phyloP scores from a whole-genome alignment of 64 coral and sea anemone genomes.

The Montipora cactus region DNA sequence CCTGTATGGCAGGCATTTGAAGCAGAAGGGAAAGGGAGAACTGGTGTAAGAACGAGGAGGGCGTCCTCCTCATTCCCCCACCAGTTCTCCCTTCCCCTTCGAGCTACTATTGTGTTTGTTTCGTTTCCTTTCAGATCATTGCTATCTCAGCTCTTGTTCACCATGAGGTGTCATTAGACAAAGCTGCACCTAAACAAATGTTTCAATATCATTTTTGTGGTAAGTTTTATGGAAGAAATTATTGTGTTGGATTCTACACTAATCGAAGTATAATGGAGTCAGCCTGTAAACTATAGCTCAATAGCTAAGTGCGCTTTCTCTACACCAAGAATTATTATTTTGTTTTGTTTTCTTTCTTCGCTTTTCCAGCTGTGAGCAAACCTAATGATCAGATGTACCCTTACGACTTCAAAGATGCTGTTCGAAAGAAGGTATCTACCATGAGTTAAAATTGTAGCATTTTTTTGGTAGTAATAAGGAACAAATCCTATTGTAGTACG shows the following conservation, averaged over 20 bases:
- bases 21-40: too few species aligned
- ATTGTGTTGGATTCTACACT: too few species aligned
- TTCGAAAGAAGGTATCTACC: slow-evolving; percentile 75
- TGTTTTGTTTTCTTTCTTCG: background rate
- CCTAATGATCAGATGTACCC: slow-evolving; percentile 93
- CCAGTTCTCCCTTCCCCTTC: too few species aligned
- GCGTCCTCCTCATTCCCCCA: too few species aligned
- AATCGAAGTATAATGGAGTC: too few species aligned
- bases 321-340: too few species aligned
- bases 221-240: slow-evolving; percentile 15
- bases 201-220: slow-evolving; percentile 97
- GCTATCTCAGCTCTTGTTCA: slow-evolving; percentile 88
- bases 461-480: background rate
- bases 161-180: slow-evolving; percentile 82
- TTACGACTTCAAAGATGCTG: slow-evolving; percentile 90
- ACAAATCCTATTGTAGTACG: too few species aligned
- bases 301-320: too few species aligned
- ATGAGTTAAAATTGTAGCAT: background rate
- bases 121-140: slow-evolving; percentile 39
- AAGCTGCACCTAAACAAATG: slow-evolving; percentile 90
- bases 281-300: too few species aligned
- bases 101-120: background rate
- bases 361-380: slow-evolving; percentile 89
- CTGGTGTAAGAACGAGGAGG: too few species aligned
- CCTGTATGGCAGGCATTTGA: too few species aligned